A percentile compares a stretch with the other conserved stretches of the same genome.
phyloP scores from a whole-genome alignment of 2,888 invertebrate genomes.

The Agrotis clavis region DNA sequence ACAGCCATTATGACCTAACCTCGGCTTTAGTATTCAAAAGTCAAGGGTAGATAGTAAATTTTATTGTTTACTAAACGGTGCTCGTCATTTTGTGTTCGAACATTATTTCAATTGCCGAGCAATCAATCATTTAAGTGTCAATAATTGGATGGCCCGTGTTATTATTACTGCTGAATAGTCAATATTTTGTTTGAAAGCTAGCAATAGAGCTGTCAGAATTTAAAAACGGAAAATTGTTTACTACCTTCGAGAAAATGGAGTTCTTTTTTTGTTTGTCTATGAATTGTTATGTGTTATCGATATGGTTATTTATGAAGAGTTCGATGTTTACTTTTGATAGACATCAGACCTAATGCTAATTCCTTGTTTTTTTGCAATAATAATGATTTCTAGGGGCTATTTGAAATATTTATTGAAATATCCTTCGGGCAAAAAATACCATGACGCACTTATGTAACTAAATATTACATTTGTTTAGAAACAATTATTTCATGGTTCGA shows the following conservation, averaged over 20 bases:
- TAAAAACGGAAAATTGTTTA: constrained; percentile 30
- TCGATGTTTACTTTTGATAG: neutral
- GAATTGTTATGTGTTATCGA: neutral
- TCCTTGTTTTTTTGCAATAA: too few species aligned
- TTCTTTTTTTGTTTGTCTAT: constrained; percentile 1
- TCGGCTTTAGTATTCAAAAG: constrained; percentile 76
- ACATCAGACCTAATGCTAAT: neutral
- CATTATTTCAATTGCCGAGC: constrained; percentile 60
- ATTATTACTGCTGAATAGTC: constrained; percentile 62
- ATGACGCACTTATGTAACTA: neutral
- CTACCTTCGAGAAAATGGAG: constrained; percentile 14
- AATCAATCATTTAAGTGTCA: constrained; percentile 70
- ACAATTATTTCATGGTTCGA: constrained; percentile 19
- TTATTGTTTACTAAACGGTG: constrained; percentile 79
- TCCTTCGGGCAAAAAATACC: neutral
- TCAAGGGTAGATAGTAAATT: constrained; percentile 79
- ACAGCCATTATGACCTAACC: constrained; percentile 76
- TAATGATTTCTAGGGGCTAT: neutral
- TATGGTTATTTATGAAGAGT: neutral
- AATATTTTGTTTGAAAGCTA: constrained; percentile 51
- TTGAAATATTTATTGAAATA: neutral
- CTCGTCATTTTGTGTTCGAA: constrained; percentile 50
- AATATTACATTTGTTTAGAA: neutral
- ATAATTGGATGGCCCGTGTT: constrained; percentile 73
- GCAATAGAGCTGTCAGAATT: constrained; percentile 51